These are phyloP conservation scores for Belgica antarctica DNA, from an alignment of 2,888 invertebrate species.

Conservation along the genomic window DNA sequence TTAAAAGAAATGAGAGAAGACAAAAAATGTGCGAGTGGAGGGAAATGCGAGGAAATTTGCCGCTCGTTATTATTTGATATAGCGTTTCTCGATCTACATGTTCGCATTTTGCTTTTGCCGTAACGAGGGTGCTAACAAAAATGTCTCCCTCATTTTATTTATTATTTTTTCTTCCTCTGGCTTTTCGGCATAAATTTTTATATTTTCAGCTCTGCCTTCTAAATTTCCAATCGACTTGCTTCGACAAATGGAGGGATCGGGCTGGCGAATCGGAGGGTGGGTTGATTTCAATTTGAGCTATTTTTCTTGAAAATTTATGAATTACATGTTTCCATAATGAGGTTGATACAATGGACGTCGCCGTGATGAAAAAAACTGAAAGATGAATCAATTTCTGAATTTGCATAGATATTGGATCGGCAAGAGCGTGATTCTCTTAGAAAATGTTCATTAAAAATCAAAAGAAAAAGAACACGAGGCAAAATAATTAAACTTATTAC, in stretches of 20 bases:
- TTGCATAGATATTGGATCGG: constrained; percentile 23
- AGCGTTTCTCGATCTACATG: constrained; percentile 21
- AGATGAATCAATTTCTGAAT: constrained; percentile 22
- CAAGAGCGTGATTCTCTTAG: neutral
- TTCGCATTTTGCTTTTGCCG: neutral
- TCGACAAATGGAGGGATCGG: constrained; percentile 4
- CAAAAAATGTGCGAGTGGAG: neutral
- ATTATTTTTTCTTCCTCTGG: constrained; percentile 13
- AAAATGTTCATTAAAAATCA: constrained; percentile 3
- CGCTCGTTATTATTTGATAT: constrained; percentile 29
- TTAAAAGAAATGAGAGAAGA: neutral
- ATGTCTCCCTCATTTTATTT: constrained; percentile 29
- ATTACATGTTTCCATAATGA: constrained; percentile 30
- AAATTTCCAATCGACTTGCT: constrained; percentile 22
- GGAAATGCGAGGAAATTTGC: constrained; percentile 28
- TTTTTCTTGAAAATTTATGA: constrained; percentile 21
- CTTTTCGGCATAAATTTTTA: constrained; percentile 17
- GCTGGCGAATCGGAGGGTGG: constrained; percentile 6
- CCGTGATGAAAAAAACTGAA: constrained; percentile 3
- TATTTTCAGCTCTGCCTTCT: constrained; percentile 18
- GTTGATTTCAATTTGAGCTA: constrained; percentile 25
- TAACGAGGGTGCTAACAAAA: constrained; percentile 23
- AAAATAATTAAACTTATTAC: neutral
- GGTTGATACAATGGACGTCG: constrained; percentile 28
- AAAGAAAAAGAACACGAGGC: neutral